Evolutionary conservation across 2,113 vertebrate species (phyloP).

Genomic region (Neomonachus schauinslandi): DNA sequence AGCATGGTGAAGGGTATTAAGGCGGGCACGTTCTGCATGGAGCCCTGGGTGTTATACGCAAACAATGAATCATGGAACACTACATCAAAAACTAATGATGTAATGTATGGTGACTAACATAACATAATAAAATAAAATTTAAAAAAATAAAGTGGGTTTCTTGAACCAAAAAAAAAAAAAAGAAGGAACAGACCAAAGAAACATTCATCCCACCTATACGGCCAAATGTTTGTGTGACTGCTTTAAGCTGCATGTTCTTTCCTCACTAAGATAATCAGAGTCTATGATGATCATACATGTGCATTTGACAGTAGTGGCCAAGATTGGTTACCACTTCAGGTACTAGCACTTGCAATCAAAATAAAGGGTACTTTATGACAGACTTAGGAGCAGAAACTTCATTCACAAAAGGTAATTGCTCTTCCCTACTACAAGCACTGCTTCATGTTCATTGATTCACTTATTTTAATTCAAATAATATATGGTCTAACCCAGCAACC

Average conservation of each 20-base stretch:
- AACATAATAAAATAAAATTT: too few relatives aligned
- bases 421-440: background rate
- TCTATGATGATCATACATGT: background rate
- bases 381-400: background rate
- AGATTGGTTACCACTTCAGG: background rate
- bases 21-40: too few relatives aligned
- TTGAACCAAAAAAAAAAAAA: too few relatives aligned
- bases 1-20: too few relatives aligned
- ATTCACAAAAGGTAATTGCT: background rate
- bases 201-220: background rate
- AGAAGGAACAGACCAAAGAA: conserved; percentile 2
- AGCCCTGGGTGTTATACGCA: too few relatives aligned
- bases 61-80: too few relatives aligned
- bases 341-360: background rate
- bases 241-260: background rate
- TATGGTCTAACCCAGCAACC: background rate
- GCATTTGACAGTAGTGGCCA: background rate
- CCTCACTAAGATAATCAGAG: background rate
- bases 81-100: too few relatives aligned
- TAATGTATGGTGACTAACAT: too few relatives aligned
- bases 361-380: background rate
- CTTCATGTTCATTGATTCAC: background rate
- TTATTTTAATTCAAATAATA: conserved; percentile 14
- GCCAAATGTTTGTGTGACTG: background rate
- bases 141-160: too few relatives aligned